Evolutionary conservation across 2,113 vertebrate species (phyloP), one percentile per base, ranked within the genome.

Genomic region (Trogon melanurus): DNA sequence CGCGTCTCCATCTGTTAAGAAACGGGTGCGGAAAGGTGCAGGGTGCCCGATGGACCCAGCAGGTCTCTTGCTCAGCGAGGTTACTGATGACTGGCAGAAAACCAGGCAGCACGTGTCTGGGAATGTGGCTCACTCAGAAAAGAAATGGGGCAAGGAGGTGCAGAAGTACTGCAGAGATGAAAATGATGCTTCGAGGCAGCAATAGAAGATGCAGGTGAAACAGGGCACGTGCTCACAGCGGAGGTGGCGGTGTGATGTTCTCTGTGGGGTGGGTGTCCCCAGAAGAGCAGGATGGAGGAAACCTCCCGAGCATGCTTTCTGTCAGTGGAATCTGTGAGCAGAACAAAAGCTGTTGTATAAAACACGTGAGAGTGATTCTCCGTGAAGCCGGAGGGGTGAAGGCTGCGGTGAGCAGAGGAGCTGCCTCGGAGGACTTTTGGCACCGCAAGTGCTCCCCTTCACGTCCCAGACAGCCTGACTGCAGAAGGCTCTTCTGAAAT

Each of bases 1-100:
- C 4, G 6, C 3, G 3, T n/a, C 66, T 56, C 51, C 21, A 6
- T 3, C 1, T 0, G 9, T 3, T 4, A 23, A 36, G 51, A 27
- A 44, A 11, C 0, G 5, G 26, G 15, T 9, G 5, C 16, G 57
- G 36, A 65, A 47, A 16, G 21, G 36, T 47, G 16, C 44, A 51
- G 61, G 41, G 7, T 64, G 50, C 16, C 26, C 20, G 7, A 17
- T 5, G 67, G 14, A 85, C 16, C 48, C 61, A 13, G 3, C 1
- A 4, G 5, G 13, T 13, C 67, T 34, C 50, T 57, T 30, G 60
- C 22, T 29, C n/a, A 6, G 14, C 5, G 73, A 61, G 16, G 41
- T 62, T 44, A 5, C 36, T 14, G 13, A 8, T 6, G 48, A 13
- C 8, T 44, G 57, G 48, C 20, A 0, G 11, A 50, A 51, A 13